These are phyloP conservation scores for Origma solitaria DNA, from an alignment of 2,113 vertebrate genomes.

Conservation along the genomic window DNA sequence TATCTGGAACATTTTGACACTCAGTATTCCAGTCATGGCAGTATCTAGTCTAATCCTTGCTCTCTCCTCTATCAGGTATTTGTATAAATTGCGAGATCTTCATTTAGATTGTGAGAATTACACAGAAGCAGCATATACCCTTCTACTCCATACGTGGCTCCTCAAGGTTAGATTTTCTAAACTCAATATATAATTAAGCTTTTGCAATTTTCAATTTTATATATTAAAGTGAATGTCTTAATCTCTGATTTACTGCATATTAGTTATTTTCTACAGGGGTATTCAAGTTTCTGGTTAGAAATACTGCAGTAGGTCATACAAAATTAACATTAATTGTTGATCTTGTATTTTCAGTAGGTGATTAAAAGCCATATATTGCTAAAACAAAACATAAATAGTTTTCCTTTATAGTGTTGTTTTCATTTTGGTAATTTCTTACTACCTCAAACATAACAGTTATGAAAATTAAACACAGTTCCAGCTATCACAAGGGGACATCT, in stretches of 20 bases:
- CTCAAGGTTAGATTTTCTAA: slow-evolving; percentile 80
- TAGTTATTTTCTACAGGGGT: not conserved
- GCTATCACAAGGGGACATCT: not conserved
- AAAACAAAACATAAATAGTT: not conserved
- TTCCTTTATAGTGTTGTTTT: not conserved
- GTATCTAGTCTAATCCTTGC: not conserved
- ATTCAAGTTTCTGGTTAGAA: not conserved
- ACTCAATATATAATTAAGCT: not conserved
- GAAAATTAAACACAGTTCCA: not conserved
- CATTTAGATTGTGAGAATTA: slow-evolving; percentile 95
- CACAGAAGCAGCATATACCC: slow-evolving; percentile 93
- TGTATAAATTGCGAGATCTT: slow-evolving; percentile 94
- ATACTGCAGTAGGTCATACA: not conserved
- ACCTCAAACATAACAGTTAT: not conserved
- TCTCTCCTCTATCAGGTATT: slow-evolving; percentile 78
- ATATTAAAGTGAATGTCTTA: not conserved
- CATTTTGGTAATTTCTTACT: not conserved
- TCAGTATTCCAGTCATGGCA: not conserved
- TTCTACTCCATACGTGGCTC: slow-evolving; percentile 91
- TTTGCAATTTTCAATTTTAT: not conserved
- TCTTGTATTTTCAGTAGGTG: not conserved
- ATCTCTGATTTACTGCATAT: not conserved
- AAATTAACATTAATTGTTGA: not conserved
- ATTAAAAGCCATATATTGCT: not conserved
- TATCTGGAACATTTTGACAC: not conserved